A percentile compares a stretch with the other conserved stretches of the same genome.
These are phyloP conservation scores for Solen grandis DNA, from an alignment of 1,140 invertebrate genomes.

Conservation along the genomic window DNA sequence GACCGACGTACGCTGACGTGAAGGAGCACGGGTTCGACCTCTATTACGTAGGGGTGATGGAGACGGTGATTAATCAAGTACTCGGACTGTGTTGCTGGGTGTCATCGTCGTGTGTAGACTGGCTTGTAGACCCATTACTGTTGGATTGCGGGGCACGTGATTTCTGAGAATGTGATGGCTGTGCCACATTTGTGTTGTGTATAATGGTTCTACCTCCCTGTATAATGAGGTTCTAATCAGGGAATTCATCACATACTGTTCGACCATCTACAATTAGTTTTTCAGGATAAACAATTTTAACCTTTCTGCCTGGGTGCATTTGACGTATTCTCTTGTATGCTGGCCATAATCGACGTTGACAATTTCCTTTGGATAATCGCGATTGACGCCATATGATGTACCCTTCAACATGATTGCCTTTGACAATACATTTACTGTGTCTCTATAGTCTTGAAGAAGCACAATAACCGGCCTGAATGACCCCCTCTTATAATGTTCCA, in stretches of 20 bases:
- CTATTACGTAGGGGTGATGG: not conserved
- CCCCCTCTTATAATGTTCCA: not conserved
- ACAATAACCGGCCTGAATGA: slow-evolving; percentile 6
- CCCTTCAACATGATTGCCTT: slow-evolving; percentile 2
- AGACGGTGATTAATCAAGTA: not conserved
- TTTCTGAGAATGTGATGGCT: not conserved
- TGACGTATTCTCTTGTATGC: not conserved
- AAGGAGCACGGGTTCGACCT: not conserved
- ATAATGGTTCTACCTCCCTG: not conserved
- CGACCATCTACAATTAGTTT: not conserved
- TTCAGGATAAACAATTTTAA: slow-evolving; percentile 4
- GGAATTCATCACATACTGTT: not conserved
- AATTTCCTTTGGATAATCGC: slow-evolving; percentile 11
- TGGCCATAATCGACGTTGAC: not conserved
- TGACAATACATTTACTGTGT: no score
- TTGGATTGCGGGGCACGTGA: not conserved
- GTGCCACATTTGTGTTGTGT: not conserved
- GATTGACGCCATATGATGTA: not conserved
- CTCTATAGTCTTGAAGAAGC: no score
- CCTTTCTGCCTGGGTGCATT: not conserved
- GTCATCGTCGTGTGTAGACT: not conserved
- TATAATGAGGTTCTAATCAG: slow-evolving; percentile 16
- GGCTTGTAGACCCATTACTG: not conserved
- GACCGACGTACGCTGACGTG: not conserved
- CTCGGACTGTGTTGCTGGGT: not conserved